These are phyloP conservation scores for Eulemur rubriventer DNA, from an alignment of 2,797 vertebrate genomes.

Conservation along the genomic window DNA sequence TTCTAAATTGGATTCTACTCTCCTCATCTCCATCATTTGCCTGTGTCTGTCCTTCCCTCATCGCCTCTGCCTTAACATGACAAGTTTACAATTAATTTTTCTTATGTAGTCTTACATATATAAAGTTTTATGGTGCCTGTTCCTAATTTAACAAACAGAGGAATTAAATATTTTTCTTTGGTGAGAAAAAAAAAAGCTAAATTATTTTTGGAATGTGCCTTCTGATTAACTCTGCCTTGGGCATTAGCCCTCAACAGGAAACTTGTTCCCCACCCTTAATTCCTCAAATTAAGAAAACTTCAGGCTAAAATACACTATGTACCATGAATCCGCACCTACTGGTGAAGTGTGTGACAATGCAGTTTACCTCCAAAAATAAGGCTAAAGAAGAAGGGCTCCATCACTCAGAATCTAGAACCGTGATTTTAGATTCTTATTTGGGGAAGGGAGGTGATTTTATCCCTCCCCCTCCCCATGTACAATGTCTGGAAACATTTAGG, in stretches of 20 bases:
- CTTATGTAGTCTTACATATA: conserved; percentile 4
- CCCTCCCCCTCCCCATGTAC: neutral
- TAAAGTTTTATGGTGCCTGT: conserved; percentile 37
- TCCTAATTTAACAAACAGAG: conserved; percentile 59
- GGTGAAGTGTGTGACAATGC: neutral
- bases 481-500: conserved; percentile 39
- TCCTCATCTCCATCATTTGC: neutral
- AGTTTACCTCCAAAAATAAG: neutral
- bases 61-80: neutral
- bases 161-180: conserved; percentile 61
- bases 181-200: conserved; percentile 47
- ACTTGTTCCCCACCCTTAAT: neutral
- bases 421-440: neutral
- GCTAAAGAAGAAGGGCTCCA: neutral
- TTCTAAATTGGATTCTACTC: neutral
- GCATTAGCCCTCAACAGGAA: conserved; percentile 45
- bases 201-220: conserved; percentile 62
- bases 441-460: neutral
- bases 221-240: conserved; percentile 44
- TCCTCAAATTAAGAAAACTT: conserved; percentile 40
- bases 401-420: neutral
- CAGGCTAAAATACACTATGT: neutral
- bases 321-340: neutral
- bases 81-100: conserved; percentile 28
- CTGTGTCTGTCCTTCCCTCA: neutral